Evolutionary conservation across 2,113 vertebrate species (phyloP), one percentile per base, ranked within the genome.

Genomic region (Indri indri): DNA sequence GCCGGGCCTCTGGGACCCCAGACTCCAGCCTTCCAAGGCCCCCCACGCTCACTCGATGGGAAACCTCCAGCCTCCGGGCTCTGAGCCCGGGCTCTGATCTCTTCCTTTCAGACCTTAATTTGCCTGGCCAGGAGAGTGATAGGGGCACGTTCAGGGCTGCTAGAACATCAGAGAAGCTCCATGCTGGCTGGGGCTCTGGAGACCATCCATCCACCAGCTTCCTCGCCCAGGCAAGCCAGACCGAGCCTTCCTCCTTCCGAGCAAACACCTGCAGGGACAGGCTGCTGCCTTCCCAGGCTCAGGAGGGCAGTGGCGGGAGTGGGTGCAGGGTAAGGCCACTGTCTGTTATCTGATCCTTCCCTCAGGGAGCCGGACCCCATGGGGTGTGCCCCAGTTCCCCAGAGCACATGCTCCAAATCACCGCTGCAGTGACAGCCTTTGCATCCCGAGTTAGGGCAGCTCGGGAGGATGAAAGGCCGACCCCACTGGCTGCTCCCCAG

Each of bases 391-490:
- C 66, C 7, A 0, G 32, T 12, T 73, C 54, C 52, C 83, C 13
- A 30, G 79, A 86, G 68, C 90, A 83, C 66, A 70, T 4, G 82
- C 68, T 92, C 74, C 52, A 76, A 25, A 47, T 63, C 71, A 88
- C n/a, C 25, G 16, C 50, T 93, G 52, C 66, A 83, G 45, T 16
- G 0, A 70, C 91, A 10, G 30, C 17, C 18, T 16, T 27, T 23
- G 9, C 88, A 96, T 95, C 40, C 37, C 13, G 14, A 61, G 61
- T n/a, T 54, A 83, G 84, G 70, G 50, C 57, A 83, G 66, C 47
- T 91, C 76, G 0, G n/a, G 27, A 95, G 91, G 95, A 97, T 98
- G 93, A 96, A 97, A 97, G 96, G 22, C 68, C 2, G 2, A 91
- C 59, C 88, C 85, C 91, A 45, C 94, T 80, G 94, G 80, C 88